These are phyloP conservation scores for Sphaeramia orbicularis DNA, from an alignment of 2,797 vertebrate genomes.

Conservation along the genomic window DNA sequence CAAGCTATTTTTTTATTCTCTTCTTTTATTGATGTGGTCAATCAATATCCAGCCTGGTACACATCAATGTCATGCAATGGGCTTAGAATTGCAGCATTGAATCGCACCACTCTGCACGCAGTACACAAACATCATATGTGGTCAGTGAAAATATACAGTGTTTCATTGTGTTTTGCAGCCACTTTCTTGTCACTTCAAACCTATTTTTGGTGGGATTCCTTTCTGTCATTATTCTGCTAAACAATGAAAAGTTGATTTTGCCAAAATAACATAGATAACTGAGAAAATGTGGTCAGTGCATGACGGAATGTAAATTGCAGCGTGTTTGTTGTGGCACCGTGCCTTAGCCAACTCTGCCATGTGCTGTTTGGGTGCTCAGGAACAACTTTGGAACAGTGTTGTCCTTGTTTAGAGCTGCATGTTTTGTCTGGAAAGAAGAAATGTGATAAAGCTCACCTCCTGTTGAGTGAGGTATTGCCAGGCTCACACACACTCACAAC, in stretches of 20 bases:
- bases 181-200: slow-evolving; percentile 53
- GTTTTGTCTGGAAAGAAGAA: slow-evolving; percentile 74
- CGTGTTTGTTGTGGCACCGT: slow-evolving; percentile 64
- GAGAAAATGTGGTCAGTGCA: slow-evolving; percentile 57
- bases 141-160: slow-evolving; percentile 42
- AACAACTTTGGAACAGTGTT: slow-evolving; percentile 55
- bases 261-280: slow-evolving; percentile 57
- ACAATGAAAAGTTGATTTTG: slow-evolving; percentile 66
- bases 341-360: slow-evolving; percentile 49
- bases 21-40: slow-evolving; percentile 77
- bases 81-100: slow-evolving; percentile 47
- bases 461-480: slow-evolving; percentile 66
- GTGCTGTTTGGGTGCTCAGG: slow-evolving; percentile 57
- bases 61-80: slow-evolving; percentile 67
- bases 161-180: slow-evolving; percentile 32
- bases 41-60: slow-evolving; percentile 74
- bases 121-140: slow-evolving; percentile 51
- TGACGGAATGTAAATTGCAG: slow-evolving; percentile 68
- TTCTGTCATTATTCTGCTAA: slow-evolving; percentile 56
- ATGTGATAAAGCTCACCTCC: slow-evolving; percentile 67
- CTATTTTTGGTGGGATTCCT: slow-evolving; percentile 41
- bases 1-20: slow-evolving; percentile 61
- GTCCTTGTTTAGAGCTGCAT: slow-evolving; percentile 73
- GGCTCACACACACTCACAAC: slow-evolving; percentile 35
- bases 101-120: slow-evolving; percentile 47